Base-by-base conservation (phyloP, 2,113 vertebrate species). In the Podilymbus podiceps region DNA sequence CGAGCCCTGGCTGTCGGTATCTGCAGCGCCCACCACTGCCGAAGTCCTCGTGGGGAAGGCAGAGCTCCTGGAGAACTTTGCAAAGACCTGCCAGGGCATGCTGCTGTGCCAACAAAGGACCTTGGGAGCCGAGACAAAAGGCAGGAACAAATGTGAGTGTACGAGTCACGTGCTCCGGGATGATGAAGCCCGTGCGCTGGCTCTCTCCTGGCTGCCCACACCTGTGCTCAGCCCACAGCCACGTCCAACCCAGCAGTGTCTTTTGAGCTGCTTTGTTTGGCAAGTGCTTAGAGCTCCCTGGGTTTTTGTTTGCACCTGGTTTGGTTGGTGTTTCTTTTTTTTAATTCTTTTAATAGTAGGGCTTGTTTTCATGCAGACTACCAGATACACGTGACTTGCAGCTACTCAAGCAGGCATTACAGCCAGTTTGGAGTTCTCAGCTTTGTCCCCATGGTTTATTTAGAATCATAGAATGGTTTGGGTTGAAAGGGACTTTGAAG, bases 81-180 rank as follows among this genome's bases (percentile, higher is more conserved):
- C 3, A 3, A 38, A 72, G 44, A 78, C 44, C 74, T 58, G 38
- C 68, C 1, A 11, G 17, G 38, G 17, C 23, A 31, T 35, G 53
- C 30, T 62, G 60, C 7, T 2, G 5, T 74, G 40, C 62, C 58
- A 47, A 9, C 3, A 1, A 19, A 58, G 38, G 52, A 38, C 35
- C 25, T 69, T 76, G 21, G 40, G 60, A 82, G 40, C 79, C 77
- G 59, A 50, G 52, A 33, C 18, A 35, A 49, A 73, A 60, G 40
- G 53, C 53, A 73, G 47, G 59, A 66, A 7, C 18, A 18, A 46
- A 24, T 5, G 7, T 20, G 12, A 11, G 19, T 2, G 0, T 59
- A 11, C 1, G 7, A 63, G 42, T 50, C 33, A 5, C 0, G 6
- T 1, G 1, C 18, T 50, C 3, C 1, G 56, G 63, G 44, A 25